A percentile compares a stretch with the other conserved stretches of the same genome.
These are phyloP conservation scores for Epirrhoe alternata DNA, from an alignment of 2,888 invertebrate genomes.

Conservation along the genomic window DNA sequence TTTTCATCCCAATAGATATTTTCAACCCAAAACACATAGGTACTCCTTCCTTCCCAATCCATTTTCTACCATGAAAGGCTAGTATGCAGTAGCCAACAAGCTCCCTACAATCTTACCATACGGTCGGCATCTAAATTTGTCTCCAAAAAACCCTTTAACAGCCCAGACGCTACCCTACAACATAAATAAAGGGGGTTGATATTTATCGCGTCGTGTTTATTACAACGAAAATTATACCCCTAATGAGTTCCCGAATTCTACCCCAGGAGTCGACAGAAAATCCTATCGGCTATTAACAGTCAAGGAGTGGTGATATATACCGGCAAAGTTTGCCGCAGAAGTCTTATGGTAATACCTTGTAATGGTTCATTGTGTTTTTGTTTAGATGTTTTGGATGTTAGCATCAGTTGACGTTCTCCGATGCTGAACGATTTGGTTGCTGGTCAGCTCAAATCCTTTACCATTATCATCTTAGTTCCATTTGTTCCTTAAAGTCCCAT, in stretches of 20 bases:
- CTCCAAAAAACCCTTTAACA: conserved; percentile 52
- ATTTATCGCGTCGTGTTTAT: conserved; percentile 83
- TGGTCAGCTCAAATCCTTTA: not conserved
- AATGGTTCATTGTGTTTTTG: conserved; percentile 56
- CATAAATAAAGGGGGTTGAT: conserved; percentile 78
- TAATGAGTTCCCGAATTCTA: conserved; percentile 82
- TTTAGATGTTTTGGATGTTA: conserved; percentile 31
- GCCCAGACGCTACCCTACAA: conserved; percentile 56
- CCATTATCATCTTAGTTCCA: no score
- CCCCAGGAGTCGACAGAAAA: conserved; percentile 71
- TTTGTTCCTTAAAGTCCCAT: no score
- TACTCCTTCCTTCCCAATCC: no score
- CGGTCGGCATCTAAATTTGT: conserved; percentile 35
- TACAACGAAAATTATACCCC: conserved; percentile 83
- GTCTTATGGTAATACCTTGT: conserved; percentile 73
- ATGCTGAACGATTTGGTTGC: not conserved
- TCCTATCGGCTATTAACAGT: conserved; percentile 84
- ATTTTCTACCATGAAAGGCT: no score
- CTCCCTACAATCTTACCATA: conserved; percentile 30
- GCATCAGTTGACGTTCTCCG: not conserved
- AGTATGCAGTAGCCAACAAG: conserved; percentile 7
- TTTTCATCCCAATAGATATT: no score
- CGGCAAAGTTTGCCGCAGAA: conserved; percentile 59
- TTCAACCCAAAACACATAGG: no score
- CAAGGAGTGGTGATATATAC: conserved; percentile 78